Evolutionary conservation across 23 tunicate genomes (phyloP), one percentile per base, ranked within the genome.

Genomic region (Phallusia fumigata): DNA sequence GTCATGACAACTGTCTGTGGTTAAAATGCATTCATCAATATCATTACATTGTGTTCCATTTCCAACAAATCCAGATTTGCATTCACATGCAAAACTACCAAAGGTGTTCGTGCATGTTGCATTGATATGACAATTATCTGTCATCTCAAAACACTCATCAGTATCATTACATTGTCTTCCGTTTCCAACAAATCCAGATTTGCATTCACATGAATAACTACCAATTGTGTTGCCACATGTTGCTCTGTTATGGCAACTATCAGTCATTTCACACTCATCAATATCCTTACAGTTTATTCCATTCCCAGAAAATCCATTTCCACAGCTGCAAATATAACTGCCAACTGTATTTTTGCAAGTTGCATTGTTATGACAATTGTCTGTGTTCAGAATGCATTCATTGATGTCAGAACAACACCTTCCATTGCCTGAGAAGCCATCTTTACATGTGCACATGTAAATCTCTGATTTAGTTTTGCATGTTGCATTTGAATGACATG

Each of bases 211-310:
- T 1, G 33, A 26, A 33, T 8, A 79, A 79, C 83, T 79, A 15
- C 83, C 73, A 2, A 51, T 52, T n/a, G 83, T 79, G 73, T 79
- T 79, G 73, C 35, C 52, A 52, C 83, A 79, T 18, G 33, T 13
- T n/a, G 83, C 83, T 15, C 52, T 79, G 51, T 31, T 18, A 52
- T 52, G 73, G 21, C 83, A 79, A 28, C 35, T 77, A 10, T 35
- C 45, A 21, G 8, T 26, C 21, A 52, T 3, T 15, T 3, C 18
- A 33, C 83, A 79, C 52, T 79, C 83, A 52, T 89, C 84, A 40
- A 73, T 53, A 64, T 87, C 91, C 32, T 19, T 31, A 40, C 83
- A 85, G 28, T 10, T 51, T 52, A 52, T 33, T 19, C 83, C 83
- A 79, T 79, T 33, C 12, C 73, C 83, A 79, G 83, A 12, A 79